phyloP scores from a whole-genome alignment of 2,888 invertebrate species.

The Philereme vetulata region DNA sequence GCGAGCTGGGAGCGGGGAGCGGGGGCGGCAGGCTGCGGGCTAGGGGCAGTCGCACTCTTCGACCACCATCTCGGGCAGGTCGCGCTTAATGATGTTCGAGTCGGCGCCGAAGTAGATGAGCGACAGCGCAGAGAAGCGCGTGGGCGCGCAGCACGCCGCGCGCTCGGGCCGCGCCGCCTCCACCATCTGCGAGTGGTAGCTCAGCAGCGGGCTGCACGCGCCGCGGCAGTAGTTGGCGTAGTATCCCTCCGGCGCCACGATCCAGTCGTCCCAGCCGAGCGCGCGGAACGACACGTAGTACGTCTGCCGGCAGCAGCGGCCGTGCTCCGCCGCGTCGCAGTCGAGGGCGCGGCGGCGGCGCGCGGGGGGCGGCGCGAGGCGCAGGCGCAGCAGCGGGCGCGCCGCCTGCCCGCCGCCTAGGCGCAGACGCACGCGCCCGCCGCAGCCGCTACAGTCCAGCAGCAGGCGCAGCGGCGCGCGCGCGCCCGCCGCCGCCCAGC shows the following conservation, averaged over 20 bases:
- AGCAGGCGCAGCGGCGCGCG: conserved; percentile 87
- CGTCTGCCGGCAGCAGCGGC: conserved; percentile 91
- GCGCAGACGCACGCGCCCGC: conserved; percentile 88
- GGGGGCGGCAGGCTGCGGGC: conserved; percentile 56
- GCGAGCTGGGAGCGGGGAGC: conserved; percentile 58
- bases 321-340: conserved; percentile 85
- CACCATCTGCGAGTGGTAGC: conserved; percentile 95
- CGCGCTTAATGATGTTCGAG: conserved; percentile 95
- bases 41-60: conserved; percentile 98
- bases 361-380: conserved; percentile 87
- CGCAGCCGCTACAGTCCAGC: conserved; percentile 93
- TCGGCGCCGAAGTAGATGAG: conserved; percentile 96
- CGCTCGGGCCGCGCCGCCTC: conserved; percentile 95
- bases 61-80: conserved; percentile 97
- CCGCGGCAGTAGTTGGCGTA: conserved; percentile 97
- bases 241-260: conserved; percentile 94
- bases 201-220: conserved; percentile 93
- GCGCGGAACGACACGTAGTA: conserved; percentile 96
- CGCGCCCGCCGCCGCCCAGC: conserved; percentile 85
- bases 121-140: conserved; percentile 96
- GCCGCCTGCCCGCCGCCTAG: conserved; percentile 85
- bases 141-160: conserved; percentile 95
- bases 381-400: conserved; percentile 92
- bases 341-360: conserved; percentile 93
- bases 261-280: conserved; percentile 98